A percentile compares a stretch with the other conserved stretches of the same genome.
Evolutionary conservation across 30 jellyfish, hydroid and myxozoan species (phyloP).

Genomic region (Nemopilema nomurai): DNA sequence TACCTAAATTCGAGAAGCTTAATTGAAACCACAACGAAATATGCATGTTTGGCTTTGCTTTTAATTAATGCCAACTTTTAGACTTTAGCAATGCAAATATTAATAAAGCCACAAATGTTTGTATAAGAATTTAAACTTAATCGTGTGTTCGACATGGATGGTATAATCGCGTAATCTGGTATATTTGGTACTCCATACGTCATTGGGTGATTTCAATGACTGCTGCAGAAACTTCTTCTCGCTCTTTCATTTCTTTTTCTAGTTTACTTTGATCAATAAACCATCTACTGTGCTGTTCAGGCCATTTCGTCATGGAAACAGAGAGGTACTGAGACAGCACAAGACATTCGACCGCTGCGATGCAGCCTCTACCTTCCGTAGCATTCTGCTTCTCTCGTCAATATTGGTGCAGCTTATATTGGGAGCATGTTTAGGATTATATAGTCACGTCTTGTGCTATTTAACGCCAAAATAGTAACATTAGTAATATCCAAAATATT

Average conservation of each 20-base stretch:
- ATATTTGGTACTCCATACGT: neutral
- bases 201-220: neutral
- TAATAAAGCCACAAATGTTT: neutral
- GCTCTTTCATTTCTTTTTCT: neutral
- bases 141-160: neutral
- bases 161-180: neutral
- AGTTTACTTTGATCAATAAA: neutral
- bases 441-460: too few relatives aligned
- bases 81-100: neutral
- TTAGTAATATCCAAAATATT: too few relatives aligned
- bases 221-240: neutral
- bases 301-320: neutral
- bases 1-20: neutral
- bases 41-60: neutral
- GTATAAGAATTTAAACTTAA: neutral
- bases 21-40: neutral
- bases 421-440: too few relatives aligned
- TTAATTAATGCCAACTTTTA: neutral
- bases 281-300: neutral
- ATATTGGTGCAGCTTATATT: too few relatives aligned
- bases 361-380: too few relatives aligned
- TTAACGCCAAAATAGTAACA: too few relatives aligned
- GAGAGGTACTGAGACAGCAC: too few relatives aligned
- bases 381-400: too few relatives aligned
- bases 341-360: too few relatives aligned